phyloP scores from a whole-genome alignment of 2,113 vertebrate genomes.

The Mormoops blainvillei region DNA sequence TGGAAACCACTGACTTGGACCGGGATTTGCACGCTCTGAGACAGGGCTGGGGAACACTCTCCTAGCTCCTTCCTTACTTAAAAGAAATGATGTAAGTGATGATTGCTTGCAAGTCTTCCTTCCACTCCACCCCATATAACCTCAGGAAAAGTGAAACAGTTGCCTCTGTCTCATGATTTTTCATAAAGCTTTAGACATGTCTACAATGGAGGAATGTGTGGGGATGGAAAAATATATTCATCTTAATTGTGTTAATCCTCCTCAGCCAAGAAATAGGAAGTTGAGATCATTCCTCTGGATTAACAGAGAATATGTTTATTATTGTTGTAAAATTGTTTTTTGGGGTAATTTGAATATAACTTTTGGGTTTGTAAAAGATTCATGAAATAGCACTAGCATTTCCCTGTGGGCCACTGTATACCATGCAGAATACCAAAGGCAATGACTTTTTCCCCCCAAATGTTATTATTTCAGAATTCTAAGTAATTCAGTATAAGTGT shows the following conservation, averaged over 20 bases:
- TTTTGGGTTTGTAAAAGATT: slow-evolving; percentile 51
- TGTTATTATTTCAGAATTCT: slow-evolving; percentile 29
- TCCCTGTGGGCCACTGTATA: slow-evolving; percentile 19
- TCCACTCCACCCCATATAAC: neutral
- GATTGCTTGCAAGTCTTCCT: slow-evolving; percentile 22
- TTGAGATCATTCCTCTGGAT: slow-evolving; percentile 61
- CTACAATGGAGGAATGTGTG: neutral
- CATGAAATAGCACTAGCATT: slow-evolving; percentile 28
- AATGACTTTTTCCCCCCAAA: neutral
- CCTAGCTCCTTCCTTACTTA: neutral
- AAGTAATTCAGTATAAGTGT: neutral
- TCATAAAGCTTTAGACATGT: slow-evolving; percentile 53
- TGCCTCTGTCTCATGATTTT: slow-evolving; percentile 29
- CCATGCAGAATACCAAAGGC: neutral
- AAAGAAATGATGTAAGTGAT: slow-evolving; percentile 40
- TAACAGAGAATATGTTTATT: slow-evolving; percentile 57
- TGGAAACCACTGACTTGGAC: neutral
- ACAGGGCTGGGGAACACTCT: neutral
- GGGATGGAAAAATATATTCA: slow-evolving; percentile 43
- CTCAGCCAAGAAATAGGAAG: slow-evolving; percentile 54
- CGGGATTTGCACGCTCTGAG: neutral
- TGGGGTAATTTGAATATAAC: slow-evolving; percentile 46
- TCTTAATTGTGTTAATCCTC: slow-evolving; percentile 68
- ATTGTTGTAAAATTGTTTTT: slow-evolving; percentile 59
- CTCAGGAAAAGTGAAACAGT: slow-evolving; percentile 19